Percentiles rank a stretch among this genome's conserved stretches.
Conservation (phyloP, 2,797 vertebrate species). For the Onychomys leucogaster region DNA sequence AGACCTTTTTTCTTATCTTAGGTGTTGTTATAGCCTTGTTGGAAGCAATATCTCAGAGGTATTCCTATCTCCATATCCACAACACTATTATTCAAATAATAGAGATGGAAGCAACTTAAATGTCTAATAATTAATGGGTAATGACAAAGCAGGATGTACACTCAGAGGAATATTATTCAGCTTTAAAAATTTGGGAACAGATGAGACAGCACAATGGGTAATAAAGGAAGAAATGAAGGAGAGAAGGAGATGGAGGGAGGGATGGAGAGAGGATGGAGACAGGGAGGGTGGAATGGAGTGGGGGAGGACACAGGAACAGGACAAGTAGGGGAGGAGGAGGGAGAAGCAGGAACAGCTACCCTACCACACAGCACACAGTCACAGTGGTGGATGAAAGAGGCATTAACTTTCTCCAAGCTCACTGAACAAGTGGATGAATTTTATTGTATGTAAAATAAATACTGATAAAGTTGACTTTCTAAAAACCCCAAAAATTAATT, state of each 20-base stretch:
- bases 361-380: not conserved
- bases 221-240: not conserved
- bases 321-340: rapidly evolving
- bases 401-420: not conserved
- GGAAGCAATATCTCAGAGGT: not conserved
- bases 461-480: not conserved
- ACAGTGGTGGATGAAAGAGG: not conserved
- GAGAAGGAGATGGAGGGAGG: not conserved
- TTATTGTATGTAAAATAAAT: not conserved
- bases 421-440: not conserved
- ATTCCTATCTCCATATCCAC: not conserved
- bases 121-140: not conserved
- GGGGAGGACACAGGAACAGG: no score
- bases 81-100: not conserved
- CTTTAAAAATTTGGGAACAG: not conserved
- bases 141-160: not conserved
- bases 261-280: not conserved
- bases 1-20: not conserved
- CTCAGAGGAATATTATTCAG: not conserved
- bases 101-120: not conserved
- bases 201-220: not conserved
- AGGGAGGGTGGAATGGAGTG: rapidly evolving
- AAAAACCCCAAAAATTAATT: not conserved
- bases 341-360: not conserved
- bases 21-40: not conserved